phyloP scores from a whole-genome alignment of 2,888 invertebrate genomes.

The Aleiodes alternator region DNA sequence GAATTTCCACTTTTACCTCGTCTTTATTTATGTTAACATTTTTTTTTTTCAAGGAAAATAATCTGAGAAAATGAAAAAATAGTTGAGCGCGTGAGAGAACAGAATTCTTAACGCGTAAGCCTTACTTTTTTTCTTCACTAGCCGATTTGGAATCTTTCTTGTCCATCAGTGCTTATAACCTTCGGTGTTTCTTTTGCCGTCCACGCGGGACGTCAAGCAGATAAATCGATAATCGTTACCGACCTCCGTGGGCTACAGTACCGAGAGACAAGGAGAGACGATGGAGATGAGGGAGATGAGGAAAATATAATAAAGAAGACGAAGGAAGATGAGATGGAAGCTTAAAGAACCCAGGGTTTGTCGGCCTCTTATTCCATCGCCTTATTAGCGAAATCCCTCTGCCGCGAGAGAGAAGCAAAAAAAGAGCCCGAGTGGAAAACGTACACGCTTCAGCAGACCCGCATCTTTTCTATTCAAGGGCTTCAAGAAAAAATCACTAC shows the following conservation, averaged over 20 bases:
- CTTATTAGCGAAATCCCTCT: constrained; percentile 66
- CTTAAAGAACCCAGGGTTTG: constrained; percentile 39
- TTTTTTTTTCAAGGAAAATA: neutral
- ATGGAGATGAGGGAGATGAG: neutral
- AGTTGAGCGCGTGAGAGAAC: constrained; percentile 44
- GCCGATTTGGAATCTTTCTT: constrained; percentile 35
- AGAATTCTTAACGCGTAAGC: constrained; percentile 47
- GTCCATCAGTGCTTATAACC: constrained; percentile 29
- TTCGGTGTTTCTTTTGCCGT: constrained; percentile 28
- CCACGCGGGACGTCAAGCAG: constrained; percentile 49
- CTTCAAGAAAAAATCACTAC: constrained; percentile 39
- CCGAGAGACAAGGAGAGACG: constrained; percentile 33
- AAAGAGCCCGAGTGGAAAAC: constrained; percentile 25
- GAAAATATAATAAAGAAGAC: constrained; percentile 10
- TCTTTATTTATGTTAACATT: too few relatives aligned
- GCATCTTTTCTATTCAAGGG: constrained; percentile 14
- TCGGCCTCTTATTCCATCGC: constrained; percentile 49
- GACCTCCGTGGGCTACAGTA: constrained; percentile 44
- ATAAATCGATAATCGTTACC: constrained; percentile 62
- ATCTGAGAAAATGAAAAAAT: constrained; percentile 40
- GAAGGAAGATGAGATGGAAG: constrained; percentile 12
- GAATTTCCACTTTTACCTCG: too few relatives aligned
- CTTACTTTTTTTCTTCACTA: constrained; percentile 15
- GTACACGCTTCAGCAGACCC: constrained; percentile 14
- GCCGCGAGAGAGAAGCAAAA: constrained; percentile 47